Base-by-base conservation (phyloP, 1,140 invertebrate species). In the Drosophila hydei region DNA sequence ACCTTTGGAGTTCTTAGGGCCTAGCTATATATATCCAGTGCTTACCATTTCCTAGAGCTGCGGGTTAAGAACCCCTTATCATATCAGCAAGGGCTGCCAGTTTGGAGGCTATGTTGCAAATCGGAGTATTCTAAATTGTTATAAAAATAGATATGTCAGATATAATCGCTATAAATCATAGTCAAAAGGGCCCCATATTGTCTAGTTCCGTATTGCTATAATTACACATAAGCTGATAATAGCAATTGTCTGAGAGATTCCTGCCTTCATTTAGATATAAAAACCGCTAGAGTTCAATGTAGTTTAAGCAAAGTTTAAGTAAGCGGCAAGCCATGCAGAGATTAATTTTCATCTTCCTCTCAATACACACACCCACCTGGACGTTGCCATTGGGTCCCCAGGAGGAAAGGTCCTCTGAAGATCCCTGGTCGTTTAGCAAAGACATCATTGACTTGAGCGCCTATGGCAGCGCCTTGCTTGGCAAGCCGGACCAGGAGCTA, bases 301-400 rank as follows among this genome's bases (percentile, higher is more conserved):
- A 72, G 63, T 59, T 40, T 8, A 21, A 21, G 18, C 36, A 38
- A 25, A 23, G 50, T 52, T 9, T 14, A 18, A 51, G 50, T 14
- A 11, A 38, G 7, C 9, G 7, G 92, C 94, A 0, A 79, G 91
- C 9, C 91, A 92, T n/a, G 89, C 95, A 1, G 91, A 93, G 0
- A 78, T 90, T 2, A 95, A 94, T 94, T 91, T 87, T 67, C 3
- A 6, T 54, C 2, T 1, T 47, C 16, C 2, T 45, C 18, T 16
- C 4, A 92, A 93, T 0, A 33, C 14, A 4, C 92, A 92, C n/a
- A 79, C 89, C 3, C 83, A 93, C 12, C 14, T 23, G 38, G 42
- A 43, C 64, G 6, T 0, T 61, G 14, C 64, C 71, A 16, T 12
- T 62, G n/a, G 11, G 7, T 7, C 36, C 40, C 21, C 8, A 30